Evolutionary conservation across 2,797 vertebrate genomes (phyloP), one percentile per base, ranked within the genome.

Genomic region (Etheostoma perlongum): DNA sequence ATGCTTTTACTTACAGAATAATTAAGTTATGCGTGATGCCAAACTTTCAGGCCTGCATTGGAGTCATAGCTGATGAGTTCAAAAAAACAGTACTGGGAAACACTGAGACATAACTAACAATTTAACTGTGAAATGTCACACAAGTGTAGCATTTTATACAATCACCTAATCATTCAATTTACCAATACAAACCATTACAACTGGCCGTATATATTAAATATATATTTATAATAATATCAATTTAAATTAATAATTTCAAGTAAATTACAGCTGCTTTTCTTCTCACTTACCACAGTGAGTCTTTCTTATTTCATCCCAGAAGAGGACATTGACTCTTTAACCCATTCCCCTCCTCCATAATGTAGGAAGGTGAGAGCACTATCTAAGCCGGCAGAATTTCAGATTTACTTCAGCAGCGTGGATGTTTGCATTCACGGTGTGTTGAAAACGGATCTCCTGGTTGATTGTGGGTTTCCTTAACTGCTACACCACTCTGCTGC

Each of bases 401-500:
- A 63, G 16, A 12, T 46, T 23, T 11, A 60, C 30, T 33, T 47
- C 14, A 53, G 47, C 70, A 19, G 8, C 40, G 15, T 30, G 27
- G 25, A 47, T 36, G 36, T 44, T 54, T 53, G 27, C n/a, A 14
- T 42, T 77, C 42, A 52, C 4, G 2, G 12, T 57, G 36, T 52
- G 58, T 58, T 47, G 13, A 36, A 62, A 65, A 59, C 23, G 2
- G 60, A 74, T 25, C 33, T 67, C 33, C 44, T 19, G 19, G 18
- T 23, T 60, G 63, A 51, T 25, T 49, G 44, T 57, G 6, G 27
- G 16, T 58, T 16, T 42, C 40, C 7, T 36, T 16, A 16, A n/a
- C n/a, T 16, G 52, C 33, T n/a, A 25, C 27, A 40, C 51, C 23
- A n/a, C 59, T 44, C 64, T 62, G 57, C 42, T 78, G 23, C 47